Base-by-base conservation (phyloP, 2,888 invertebrate species). In the Epinotia nisella region DNA sequence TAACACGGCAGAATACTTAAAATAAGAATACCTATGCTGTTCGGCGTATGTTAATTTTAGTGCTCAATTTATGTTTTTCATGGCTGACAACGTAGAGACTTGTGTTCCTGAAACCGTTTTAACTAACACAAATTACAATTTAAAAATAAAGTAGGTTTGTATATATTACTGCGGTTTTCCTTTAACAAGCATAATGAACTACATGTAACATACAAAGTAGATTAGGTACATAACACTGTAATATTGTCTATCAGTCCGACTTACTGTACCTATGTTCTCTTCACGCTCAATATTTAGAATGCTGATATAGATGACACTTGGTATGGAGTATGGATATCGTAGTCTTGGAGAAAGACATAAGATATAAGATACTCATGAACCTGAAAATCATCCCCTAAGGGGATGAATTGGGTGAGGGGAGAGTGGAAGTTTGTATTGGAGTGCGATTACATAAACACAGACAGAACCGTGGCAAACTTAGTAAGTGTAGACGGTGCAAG, bases 21-120 rank as follows among this genome's bases (percentile, higher is more conserved):
- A 35, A 67, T 45, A 45, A 67, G 49, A 67, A 61, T 60, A n/a
- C n/a, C n/a, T n/a, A 61, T 19, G 35, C 41, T 19, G 66, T 61
- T 67, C 53, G 15, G 19, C 17, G 39, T 45, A 71, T 41, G n/a
- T 5, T 60, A 53, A 66, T 24, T 41, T 21, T 41, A 19, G 9
- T 56, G 10, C 13, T 19, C 55, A 10, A 41, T 9, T 41, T 66
- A 21, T 3, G 53, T 51, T 45, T 45, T 5, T 7, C 49, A n/a
- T n/a, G 49, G 49, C n/a, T 49, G n/a, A 49, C 1, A n/a, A n/a
- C 15, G 3, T 13, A 49, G 45, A 49, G 15, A 15, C n/a, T n/a
- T 49, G 15, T n/a, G 15, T 49, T 49, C 49, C 5, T 49, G 49
- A 7, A 49, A 49, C n/a, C n/a, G 5, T n/a, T 15, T 49, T n/a